Conservation (phyloP, 2,113 vertebrate genomes). For the Cariama cristata region DNA sequence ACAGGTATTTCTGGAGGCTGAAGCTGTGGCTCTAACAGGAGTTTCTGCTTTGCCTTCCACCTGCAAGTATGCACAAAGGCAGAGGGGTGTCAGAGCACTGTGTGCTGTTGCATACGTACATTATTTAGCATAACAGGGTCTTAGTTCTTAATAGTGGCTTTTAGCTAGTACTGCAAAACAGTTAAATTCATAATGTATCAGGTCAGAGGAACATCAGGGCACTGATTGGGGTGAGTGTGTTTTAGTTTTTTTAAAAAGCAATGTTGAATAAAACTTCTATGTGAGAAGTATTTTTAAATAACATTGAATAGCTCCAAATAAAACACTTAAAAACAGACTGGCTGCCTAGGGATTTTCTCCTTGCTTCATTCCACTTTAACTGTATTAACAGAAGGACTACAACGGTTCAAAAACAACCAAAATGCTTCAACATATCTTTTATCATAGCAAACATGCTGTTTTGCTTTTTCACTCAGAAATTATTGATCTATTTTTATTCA, state of each 20-base stretch:
- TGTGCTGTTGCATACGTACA: background rate
- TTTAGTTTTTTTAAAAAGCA: background rate
- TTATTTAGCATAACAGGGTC: background rate
- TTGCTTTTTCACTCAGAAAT: conserved; percentile 2
- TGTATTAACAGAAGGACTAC: background rate
- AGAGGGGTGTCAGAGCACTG: background rate
- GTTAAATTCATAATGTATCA: background rate
- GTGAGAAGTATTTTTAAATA: conserved; percentile 36
- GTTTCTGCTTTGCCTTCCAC: background rate
- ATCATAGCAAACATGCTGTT: background rate
- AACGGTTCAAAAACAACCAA: background rate
- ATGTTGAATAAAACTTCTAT: background rate
- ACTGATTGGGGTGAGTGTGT: background rate
- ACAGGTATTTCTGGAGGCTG: background rate
- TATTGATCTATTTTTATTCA: background rate
- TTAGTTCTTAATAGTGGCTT: background rate
- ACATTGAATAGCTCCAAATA: background rate
- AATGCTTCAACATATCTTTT: background rate
- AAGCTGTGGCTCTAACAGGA: background rate
- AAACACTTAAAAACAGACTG: background rate
- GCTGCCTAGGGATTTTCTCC: background rate
- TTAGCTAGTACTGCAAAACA: background rate
- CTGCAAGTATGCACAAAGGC: background rate
- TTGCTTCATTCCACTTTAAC: background rate
- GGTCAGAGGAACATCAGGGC: background rate